A percentile compares a stretch with the other conserved stretches of the same genome.
These are phyloP conservation scores for Drosophila mayaguana DNA, from an alignment of 2,888 invertebrate species.

Conservation along the genomic window DNA sequence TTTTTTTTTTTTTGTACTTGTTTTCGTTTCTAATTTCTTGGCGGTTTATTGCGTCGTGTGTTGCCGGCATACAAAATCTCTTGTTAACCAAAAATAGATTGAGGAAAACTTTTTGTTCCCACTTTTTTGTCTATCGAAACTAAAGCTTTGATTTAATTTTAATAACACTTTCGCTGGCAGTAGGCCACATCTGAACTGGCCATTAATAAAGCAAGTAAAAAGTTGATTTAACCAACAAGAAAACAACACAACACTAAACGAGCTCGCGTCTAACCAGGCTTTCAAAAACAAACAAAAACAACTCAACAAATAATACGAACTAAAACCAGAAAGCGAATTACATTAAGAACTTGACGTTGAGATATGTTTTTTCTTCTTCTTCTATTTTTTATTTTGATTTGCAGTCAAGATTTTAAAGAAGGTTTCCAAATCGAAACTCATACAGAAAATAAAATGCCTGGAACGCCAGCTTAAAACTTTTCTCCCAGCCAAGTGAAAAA, in stretches of 20 bases:
- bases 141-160: slow-evolving; percentile 63
- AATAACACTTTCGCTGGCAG: slow-evolving; percentile 69
- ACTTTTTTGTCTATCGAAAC: slow-evolving; percentile 4
- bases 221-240: slow-evolving; percentile 42
- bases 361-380: slow-evolving; percentile 29
- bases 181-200: slow-evolving; percentile 49
- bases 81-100: slow-evolving; percentile 12
- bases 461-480: slow-evolving; percentile 52
- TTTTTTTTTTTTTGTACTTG: slow-evolving; percentile 22
- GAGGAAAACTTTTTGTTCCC: neutral
- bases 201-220: slow-evolving; percentile 51
- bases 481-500: slow-evolving; percentile 41
- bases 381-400: slow-evolving; percentile 36
- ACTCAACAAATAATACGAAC: slow-evolving; percentile 31
- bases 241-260: slow-evolving; percentile 36
- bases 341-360: slow-evolving; percentile 46
- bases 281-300: slow-evolving; percentile 36
- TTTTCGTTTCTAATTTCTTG: slow-evolving; percentile 49
- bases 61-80: slow-evolving; percentile 31
- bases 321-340: slow-evolving; percentile 27
- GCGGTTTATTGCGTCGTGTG: slow-evolving; percentile 47
- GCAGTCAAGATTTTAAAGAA: slow-evolving; percentile 49
- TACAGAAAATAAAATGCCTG: slow-evolving; percentile 34
- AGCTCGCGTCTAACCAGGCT: slow-evolving; percentile 48
- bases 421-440: slow-evolving; percentile 12